Evolutionary conservation across 2,113 vertebrate genomes (phyloP), one percentile per base, ranked within the genome.

Genomic region (Emberiza fucata): DNA sequence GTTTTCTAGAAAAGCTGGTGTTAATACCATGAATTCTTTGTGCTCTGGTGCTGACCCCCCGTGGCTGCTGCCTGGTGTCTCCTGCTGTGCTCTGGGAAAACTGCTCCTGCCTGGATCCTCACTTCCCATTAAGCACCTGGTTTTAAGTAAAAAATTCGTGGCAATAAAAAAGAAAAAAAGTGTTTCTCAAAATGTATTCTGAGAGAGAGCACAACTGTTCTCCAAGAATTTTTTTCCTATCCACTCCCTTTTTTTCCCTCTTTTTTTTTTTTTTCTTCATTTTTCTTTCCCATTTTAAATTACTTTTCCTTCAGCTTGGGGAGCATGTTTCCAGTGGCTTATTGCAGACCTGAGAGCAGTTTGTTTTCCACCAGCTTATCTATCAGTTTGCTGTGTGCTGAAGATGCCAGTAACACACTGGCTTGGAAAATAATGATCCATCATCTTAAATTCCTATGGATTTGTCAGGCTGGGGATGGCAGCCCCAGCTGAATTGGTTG

Each of bases 191-290:
- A 45, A 54, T 28, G 3, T 47, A 6, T 64, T 68, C 29, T 22
- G 35, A 79, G 20, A 61, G 19, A 8, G 0, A 85, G 12, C 11
- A 24, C 14, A 33, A 65, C 47, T 25, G 2, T 82, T 37, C 16
- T 25, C 23, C 16, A 63, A 81, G 31, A 61, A 64, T 9, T 5
- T 3, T n/a, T 69, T 70, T 27, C 11, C 8, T 35, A 24, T 25
- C 4, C 21, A 10, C 4, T 1, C 5, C 9, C 2, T 5, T 18
- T 24, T 5, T 3, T 2, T 0, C 5, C 9, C 9, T 2, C 9
- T 3, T 1, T 0, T 3, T 5, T 21, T 31, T 17, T 48, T 45
- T 18, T 48, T 45, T 18, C 47, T 15, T 15, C 2, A 11, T 35
- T 47, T 39, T 37, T 25, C 5, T 40, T 80, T 22, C 13, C 2